Conservation (phyloP, 1,140 invertebrate genomes). For the Steinernema khuongi region DNA sequence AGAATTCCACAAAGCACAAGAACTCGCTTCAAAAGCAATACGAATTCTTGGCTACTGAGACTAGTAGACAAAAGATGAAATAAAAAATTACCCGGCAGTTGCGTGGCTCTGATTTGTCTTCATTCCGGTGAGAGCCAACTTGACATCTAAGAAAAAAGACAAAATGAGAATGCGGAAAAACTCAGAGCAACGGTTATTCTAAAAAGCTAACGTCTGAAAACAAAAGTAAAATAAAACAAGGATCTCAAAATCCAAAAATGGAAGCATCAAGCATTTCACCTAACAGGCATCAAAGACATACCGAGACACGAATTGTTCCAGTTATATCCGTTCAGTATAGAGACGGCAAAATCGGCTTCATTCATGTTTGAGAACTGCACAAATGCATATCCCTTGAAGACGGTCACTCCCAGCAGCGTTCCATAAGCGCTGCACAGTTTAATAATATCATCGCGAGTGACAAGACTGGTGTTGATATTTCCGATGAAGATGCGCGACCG, state of each 20-base stretch:
- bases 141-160: conserved; percentile 13
- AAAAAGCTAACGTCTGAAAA: conserved; percentile 1
- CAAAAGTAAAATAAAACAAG: no score
- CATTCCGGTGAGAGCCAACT: conserved; percentile 10
- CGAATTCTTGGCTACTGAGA: background rate
- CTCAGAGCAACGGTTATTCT: background rate
- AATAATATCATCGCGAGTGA: background rate
- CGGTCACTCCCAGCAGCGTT: background rate
- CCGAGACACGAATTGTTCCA: conserved; percentile 3
- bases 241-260: background rate
- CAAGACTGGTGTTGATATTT: background rate
- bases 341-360: conserved; percentile 2
- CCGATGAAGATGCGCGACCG: conserved; percentile 2
- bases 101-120: conserved; percentile 2
- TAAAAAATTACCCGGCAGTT: conserved; percentile 5
- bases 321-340: background rate
- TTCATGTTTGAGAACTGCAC: conserved; percentile 9
- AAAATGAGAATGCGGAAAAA: background rate
- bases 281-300: background rate
- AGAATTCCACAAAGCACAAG: background rate
- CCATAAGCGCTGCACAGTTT: conserved; percentile 9
- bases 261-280: background rate
- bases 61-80: background rate
- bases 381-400: background rate
- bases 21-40: background rate